Evolutionary conservation across 2,113 vertebrate species (phyloP).

Genomic region (Thamnophis sirtalis): DNA sequence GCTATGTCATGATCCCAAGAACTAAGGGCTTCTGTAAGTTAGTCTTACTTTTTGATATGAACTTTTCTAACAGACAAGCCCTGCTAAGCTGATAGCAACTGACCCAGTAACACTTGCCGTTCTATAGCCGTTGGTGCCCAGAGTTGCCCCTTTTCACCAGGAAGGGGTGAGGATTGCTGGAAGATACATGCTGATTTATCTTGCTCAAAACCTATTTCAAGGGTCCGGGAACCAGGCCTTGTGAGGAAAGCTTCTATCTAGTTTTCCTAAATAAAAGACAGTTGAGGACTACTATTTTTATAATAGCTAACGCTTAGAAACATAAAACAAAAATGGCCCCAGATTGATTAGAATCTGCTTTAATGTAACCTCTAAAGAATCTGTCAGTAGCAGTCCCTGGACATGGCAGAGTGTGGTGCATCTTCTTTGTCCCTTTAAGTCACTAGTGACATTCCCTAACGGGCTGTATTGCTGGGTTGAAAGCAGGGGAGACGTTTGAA

Average conservation of each 20-base stretch:
- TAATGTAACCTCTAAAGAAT: background rate
- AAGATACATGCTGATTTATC: background rate
- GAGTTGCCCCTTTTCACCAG: background rate
- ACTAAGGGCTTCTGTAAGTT: background rate
- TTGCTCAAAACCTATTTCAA: background rate
- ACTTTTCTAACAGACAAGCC: background rate
- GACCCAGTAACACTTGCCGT: background rate
- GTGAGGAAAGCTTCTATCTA: background rate
- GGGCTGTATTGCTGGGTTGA: background rate
- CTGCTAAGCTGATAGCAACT: background rate
- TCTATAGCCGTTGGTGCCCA: background rate
- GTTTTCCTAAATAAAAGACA: background rate
- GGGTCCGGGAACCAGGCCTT: background rate
- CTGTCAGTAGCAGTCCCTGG: background rate
- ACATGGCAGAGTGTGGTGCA: background rate
- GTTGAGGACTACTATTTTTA: background rate
- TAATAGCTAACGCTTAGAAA: background rate
- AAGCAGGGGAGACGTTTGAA: background rate
- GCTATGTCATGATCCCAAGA: background rate
- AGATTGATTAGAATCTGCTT: background rate
- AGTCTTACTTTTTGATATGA: background rate
- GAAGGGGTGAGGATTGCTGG: background rate
- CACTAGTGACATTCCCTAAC: background rate
- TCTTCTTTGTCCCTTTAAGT: background rate
- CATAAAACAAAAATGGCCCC: background rate